These are phyloP conservation scores for Lycocerus yunnanus DNA, from an alignment of 2,888 invertebrate genomes.

Conservation along the genomic window DNA sequence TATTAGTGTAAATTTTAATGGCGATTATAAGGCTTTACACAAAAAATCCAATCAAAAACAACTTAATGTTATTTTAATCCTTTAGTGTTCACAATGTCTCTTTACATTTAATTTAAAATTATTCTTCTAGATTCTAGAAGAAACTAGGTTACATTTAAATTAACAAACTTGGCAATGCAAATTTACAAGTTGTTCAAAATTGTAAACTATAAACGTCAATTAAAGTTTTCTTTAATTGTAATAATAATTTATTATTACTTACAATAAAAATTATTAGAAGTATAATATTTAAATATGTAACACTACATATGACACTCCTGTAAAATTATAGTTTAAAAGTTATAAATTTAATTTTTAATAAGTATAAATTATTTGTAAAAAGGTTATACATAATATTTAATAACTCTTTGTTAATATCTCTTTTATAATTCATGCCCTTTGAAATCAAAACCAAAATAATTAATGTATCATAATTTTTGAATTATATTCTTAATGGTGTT, in stretches of 20 bases:
- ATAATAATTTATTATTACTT: too few species aligned
- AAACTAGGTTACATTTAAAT: neutral
- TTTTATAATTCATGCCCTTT: neutral
- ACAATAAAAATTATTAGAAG: too few species aligned
- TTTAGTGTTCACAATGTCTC: neutral
- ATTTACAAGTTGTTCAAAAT: neutral
- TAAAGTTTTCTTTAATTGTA: too few species aligned
- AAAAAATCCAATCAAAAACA: neutral
- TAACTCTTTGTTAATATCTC: neutral
- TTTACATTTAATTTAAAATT: neutral
- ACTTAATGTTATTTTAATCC: neutral
- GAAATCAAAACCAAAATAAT: neutral
- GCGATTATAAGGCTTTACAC: neutral
- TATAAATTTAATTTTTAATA: neutral
- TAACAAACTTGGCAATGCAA: too few species aligned
- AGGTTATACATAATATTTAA: neutral
- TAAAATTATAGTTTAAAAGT: neutral
- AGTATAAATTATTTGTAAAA: neutral
- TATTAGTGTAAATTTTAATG: neutral
- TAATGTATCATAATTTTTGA: neutral
- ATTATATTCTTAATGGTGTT: constrained; percentile 1
- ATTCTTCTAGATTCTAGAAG: neutral
- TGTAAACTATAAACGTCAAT: too few species aligned
- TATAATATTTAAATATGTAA: too few species aligned
- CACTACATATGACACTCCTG: neutral